Evolutionary conservation across 2,888 invertebrate species (phyloP).

Genomic region (Alloplasta piceator): DNA sequence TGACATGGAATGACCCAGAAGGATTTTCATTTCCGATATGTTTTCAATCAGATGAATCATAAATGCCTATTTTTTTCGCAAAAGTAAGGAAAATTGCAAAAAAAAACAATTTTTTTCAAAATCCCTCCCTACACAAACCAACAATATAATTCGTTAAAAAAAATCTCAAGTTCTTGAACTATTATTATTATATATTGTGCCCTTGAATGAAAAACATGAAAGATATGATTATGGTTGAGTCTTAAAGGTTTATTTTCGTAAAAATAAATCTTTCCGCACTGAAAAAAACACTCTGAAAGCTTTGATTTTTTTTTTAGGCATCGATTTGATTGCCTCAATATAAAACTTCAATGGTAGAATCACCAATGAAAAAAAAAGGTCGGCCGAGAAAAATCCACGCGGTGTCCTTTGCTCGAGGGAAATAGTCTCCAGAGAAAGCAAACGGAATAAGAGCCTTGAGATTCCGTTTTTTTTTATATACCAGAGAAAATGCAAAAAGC

Average conservation of each 20-base stretch:
- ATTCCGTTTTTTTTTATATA: conserved; percentile 37
- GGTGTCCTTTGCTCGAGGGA: neutral
- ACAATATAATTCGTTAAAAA: too few relatives aligned
- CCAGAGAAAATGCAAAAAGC: conserved; percentile 49
- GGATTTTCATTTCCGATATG: too few relatives aligned
- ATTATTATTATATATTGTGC: too few relatives aligned
- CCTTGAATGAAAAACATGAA: too few relatives aligned
- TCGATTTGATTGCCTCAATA: neutral
- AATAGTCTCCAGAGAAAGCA: conserved; percentile 17
- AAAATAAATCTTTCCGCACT: neutral
- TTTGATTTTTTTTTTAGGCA: neutral
- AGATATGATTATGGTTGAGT: too few relatives aligned
- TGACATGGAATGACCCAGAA: too few relatives aligned
- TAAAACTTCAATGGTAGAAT: neutral
- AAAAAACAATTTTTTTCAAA: too few relatives aligned
- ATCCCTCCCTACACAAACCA: too few relatives aligned
- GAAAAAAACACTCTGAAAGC: neutral
- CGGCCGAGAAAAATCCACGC: neutral
- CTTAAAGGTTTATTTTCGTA: neutral
- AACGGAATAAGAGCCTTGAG: conserved; percentile 31
- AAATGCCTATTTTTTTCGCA: too few relatives aligned
- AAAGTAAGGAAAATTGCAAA: too few relatives aligned
- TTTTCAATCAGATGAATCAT: too few relatives aligned
- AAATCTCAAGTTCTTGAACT: too few relatives aligned
- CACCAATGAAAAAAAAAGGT: neutral